phyloP scores from a whole-genome alignment of 1,140 invertebrate species.

The Brachionus rubens region DNA sequence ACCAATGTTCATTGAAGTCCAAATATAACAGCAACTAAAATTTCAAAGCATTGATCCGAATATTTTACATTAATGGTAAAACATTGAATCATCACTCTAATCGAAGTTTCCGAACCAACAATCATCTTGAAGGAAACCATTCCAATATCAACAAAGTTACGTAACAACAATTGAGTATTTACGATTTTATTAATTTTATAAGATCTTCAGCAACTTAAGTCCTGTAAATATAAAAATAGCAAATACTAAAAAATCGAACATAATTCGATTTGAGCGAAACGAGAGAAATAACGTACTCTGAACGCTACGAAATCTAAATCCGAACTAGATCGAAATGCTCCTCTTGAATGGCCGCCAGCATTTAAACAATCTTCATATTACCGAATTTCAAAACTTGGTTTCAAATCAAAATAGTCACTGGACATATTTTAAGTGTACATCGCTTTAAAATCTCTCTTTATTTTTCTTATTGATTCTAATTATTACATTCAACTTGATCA shows the following conservation, averaged over 20 bases:
- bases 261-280: neutral
- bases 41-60: neutral
- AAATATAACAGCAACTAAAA: neutral
- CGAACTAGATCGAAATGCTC: neutral
- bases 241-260: neutral
- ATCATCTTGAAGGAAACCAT: neutral
- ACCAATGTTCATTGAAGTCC: neutral
- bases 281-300: neutral
- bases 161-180: neutral
- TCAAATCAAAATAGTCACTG: neutral
- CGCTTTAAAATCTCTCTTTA: too few species aligned
- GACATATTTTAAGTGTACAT: too few species aligned
- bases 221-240: neutral
- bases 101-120: neutral
- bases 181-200: neutral
- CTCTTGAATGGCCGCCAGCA: neutral
- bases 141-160: neutral
- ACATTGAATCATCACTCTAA: neutral
- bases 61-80: neutral
- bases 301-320: neutral
- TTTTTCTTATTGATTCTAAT: too few species aligned
- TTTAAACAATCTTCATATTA: neutral
- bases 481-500: too few species aligned
- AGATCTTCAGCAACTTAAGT: neutral
- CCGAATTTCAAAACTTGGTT: neutral